Conservation (phyloP, 2,797 vertebrate species). For the Erpetoichthys calabaricus region DNA sequence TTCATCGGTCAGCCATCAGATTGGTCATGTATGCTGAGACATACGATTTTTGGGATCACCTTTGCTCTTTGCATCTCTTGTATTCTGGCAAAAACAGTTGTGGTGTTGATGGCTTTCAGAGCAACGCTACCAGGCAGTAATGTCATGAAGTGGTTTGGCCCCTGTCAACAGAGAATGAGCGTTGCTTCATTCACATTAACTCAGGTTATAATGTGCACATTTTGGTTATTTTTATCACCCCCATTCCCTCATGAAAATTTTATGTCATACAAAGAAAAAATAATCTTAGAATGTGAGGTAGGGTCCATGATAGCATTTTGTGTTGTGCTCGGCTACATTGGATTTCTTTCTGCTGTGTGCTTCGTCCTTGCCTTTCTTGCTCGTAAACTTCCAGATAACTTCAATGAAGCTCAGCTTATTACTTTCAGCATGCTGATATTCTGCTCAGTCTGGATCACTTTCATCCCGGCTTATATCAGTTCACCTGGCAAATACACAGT, state of each 20-base stretch:
- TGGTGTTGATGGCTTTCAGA: constrained; percentile 31
- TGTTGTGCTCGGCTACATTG: constrained; percentile 30
- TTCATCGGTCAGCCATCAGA: constrained; percentile 23
- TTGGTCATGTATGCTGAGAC: constrained; percentile 32
- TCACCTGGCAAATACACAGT: constrained; percentile 32
- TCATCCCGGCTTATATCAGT: constrained; percentile 33
- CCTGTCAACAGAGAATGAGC: constrained; percentile 40
- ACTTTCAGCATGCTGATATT: constrained; percentile 37
- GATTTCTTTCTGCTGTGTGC: constrained; percentile 25
- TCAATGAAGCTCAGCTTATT: constrained; percentile 35
- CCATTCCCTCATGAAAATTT: constrained; percentile 12
- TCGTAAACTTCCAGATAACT: constrained; percentile 30
- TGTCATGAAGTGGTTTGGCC: constrained; percentile 31
- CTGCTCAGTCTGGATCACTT: constrained; percentile 31
- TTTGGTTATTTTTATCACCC: background rate
- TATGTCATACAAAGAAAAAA: constrained; percentile 15
- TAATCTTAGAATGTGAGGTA: constrained; percentile 19
- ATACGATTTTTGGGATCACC: constrained; percentile 31
- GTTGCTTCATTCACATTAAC: constrained; percentile 44
- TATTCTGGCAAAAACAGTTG: constrained; percentile 30
- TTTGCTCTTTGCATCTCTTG: constrained; percentile 32
- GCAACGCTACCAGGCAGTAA: constrained; percentile 25
- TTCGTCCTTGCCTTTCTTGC: constrained; percentile 31
- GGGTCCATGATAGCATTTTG: constrained; percentile 26
- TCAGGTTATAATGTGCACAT: constrained; percentile 55